Evolutionary conservation across 1,140 invertebrate species (phyloP), one percentile per base, ranked within the genome.

Genomic region (Magallana angulata): DNA sequence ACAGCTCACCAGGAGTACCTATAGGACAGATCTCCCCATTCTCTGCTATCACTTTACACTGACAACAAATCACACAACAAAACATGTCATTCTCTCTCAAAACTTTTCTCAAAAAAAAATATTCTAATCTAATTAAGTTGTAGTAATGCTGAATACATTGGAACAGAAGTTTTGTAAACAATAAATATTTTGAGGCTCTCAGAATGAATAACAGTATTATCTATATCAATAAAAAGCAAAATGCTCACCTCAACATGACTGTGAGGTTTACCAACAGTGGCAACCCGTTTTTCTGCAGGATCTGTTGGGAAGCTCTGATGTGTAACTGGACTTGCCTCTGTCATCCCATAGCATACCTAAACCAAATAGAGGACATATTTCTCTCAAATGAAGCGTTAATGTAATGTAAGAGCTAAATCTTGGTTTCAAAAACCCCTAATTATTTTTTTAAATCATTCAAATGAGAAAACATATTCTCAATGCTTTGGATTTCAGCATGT

Each of bases 331-430:
- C 98, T 97, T 0, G 96, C 96, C 95, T 99, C 98, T 1, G 98
- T 98, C 91, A 98, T 95, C 0, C 98, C 98, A 92, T 98, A 99
- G 56, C 97, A 96, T 81, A 96, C 96, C 97, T 98, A 93, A 68
- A 64, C 9, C 11, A 14, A 12, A 5, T 24, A 62, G 59, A 64
- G 18, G 18, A 11, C 56, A 58, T 18, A 59, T 59, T 24, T 84
- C 14, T 16, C 58, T 59, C 4, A 24, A 48, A 48, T 48, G 36
- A 48, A 5, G 36, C 36, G 5, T 48, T 48, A 48, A 48, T 5
- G 2, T 48, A 48, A 5, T 48, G 5, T 48, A 48, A 48, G 36
- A 48, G 36, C 36, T 48, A 48, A 48, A 48, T 48, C 5, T 48
- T 48, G 36, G 36, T 48, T 48, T 4, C 36, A 48, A 48, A 48